Evolutionary conservation across 2,888 invertebrate genomes (phyloP), one percentile per base, ranked within the genome.

Genomic region (Cephus spinipes): DNA sequence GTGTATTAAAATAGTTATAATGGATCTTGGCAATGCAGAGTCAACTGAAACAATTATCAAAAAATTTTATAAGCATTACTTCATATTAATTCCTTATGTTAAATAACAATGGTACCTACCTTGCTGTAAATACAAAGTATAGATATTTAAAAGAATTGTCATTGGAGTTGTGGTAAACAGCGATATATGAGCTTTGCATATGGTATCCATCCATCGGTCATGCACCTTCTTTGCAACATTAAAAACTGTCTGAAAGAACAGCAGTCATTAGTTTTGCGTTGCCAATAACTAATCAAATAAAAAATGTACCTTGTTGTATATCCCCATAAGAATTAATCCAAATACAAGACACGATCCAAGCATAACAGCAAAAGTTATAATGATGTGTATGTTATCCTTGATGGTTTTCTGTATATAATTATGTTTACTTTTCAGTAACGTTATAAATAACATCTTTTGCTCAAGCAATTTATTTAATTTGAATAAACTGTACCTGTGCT

Each of bases 1-100:
- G 84, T 93, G 93, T 87, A 93, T 93, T 1, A 94, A 84, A 81
- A 94, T 92, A 36, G 92, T 92, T 86, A 94, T 94, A 81, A 93
- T 87, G 1, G 92, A 92, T 84, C 92, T 90, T 1, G 94, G 94
- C 73, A 95, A 88, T 69, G 92, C 91, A 31, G 91, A 91, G 85
- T 94, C 94, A 79, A 94, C 93, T 94, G 87, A 76, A 92, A 82
- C n/a, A 73, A 75, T 76, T 33, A 74, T 2, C 15, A 73, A 4
- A 36, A 68, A 12, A 31, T 31, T 69, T n/a, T 23, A 11, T 68
- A n/a, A 75, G 11, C 40, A 40, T 73, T 68, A 12, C 55, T 12
- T 32, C 35, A 3, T 15, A 6, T 69, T 31, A 77, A 76, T 15
- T 30, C 36, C 73, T 77, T n/a, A n/a, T 75, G 30, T 34, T 75